Conservation (phyloP, 2,888 invertebrate genomes). For the Harpagoxenus sublaevis region DNA sequence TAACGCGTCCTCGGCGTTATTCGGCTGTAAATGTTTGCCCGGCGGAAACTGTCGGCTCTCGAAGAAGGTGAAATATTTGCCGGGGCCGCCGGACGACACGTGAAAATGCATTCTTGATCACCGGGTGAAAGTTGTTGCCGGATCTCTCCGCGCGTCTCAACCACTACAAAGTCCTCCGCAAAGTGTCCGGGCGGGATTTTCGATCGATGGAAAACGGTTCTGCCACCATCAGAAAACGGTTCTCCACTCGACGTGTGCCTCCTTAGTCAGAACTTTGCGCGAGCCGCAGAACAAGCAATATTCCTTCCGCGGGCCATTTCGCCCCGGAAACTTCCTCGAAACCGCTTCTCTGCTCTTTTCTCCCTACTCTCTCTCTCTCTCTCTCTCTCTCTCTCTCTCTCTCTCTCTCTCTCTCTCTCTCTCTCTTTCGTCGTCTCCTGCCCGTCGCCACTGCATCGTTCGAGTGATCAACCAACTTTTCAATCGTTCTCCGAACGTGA, state of each 20-base stretch:
- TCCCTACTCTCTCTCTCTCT: neutral
- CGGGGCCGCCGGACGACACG: constrained; percentile 15
- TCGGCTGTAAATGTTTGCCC: neutral
- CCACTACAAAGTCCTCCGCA: constrained; percentile 41
- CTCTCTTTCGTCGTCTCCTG: neutral
- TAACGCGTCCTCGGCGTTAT: neutral
- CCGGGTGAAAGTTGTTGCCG: constrained; percentile 44
- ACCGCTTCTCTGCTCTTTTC: neutral
- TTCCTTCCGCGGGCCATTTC: constrained; percentile 66
- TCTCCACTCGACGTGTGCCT: constrained; percentile 24
- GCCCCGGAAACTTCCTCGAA: constrained; percentile 43
- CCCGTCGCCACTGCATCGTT: constrained; percentile 1
- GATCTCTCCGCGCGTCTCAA: constrained; percentile 10
- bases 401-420: neutral
- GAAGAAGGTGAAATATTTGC: constrained; percentile 39
- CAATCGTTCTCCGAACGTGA: constrained; percentile 40
- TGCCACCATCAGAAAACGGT: constrained; percentile 9
- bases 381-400: constrained; percentile 5
- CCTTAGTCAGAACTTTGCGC: constrained; percentile 46
- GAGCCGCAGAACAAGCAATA: constrained; percentile 62
- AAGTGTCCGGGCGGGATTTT: constrained; percentile 61
- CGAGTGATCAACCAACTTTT: constrained; percentile 57
- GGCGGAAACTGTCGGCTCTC: neutral
- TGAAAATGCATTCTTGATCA: constrained; percentile 64
- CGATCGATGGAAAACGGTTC: constrained; percentile 56